These are phyloP conservation scores for Trichopria drosophilae DNA, from an alignment of 2,888 invertebrate genomes.

Conservation along the genomic window DNA sequence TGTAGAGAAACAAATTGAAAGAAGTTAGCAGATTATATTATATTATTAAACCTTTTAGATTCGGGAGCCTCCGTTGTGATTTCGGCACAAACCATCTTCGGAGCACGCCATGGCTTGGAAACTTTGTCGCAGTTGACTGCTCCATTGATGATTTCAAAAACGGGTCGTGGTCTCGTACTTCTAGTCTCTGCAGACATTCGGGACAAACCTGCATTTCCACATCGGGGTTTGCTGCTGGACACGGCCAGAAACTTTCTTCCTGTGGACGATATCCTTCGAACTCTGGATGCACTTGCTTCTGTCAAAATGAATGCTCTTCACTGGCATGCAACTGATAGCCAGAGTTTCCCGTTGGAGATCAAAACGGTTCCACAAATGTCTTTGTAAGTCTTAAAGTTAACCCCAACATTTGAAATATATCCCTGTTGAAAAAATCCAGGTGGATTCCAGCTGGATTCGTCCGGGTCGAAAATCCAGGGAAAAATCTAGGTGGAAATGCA, in stretches of 20 bases:
- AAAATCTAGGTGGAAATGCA: no score
- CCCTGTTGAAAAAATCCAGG: background rate
- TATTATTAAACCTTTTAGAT: no score
- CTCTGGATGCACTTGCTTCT: conserved; percentile 83
- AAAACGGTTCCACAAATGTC: conserved; percentile 71
- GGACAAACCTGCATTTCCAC: conserved; percentile 80
- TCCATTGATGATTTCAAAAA: conserved; percentile 37
- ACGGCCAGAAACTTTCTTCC: conserved; percentile 86
- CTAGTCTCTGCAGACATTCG: conserved; percentile 67
- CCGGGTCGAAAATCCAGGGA: no score
- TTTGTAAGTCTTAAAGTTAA: conserved; percentile 35
- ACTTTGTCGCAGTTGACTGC: conserved; percentile 72
- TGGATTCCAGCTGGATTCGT: background rate
- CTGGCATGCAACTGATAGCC: conserved; percentile 90
- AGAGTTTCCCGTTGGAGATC: conserved; percentile 87
- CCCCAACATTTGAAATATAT: background rate
- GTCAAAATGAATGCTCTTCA: conserved; percentile 91
- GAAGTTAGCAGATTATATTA: background rate
- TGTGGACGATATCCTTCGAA: conserved; percentile 68
- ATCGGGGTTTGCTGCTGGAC: conserved; percentile 87
- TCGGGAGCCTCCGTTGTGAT: conserved; percentile 63
- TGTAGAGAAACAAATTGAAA: background rate
- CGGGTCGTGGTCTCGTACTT: conserved; percentile 62
- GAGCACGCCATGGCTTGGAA: conserved; percentile 76
- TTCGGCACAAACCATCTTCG: conserved; percentile 68